Evolutionary conservation across 1,140 invertebrate genomes (phyloP).

Genomic region (Bombyx mori): ASM3026992v2 NC_085116.1:9213001-9213500

Average conservation of each 20-base stretch:
- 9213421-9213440: background rate
- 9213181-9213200: constrained; percentile 44
- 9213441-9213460: background rate
- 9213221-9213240: constrained; percentile 97
- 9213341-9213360: constrained; percentile 91
- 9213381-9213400: background rate
- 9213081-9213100: background rate
- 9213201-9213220: constrained; percentile 88
- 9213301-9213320: constrained; percentile 91
- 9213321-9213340: constrained; percentile 84
- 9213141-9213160: too few species aligned
- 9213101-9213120: constrained; percentile 1
- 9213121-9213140: too few species aligned
- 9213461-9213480: background rate
- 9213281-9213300: constrained; percentile 91
- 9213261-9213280: constrained; percentile 88
- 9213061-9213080: constrained; percentile 26
- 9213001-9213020: constrained; percentile 8
- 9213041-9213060: constrained; percentile 14
- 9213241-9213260: constrained; percentile 84
- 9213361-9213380: constrained; percentile 86
- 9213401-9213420: background rate
- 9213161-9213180: too few species aligned
- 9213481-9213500: too few species aligned
- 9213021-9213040: constrained; percentile 14